Evolutionary conservation across 1,140 invertebrate genomes (phyloP), one percentile per base, ranked within the genome.

Genomic region (Daktulosphaira vitifoliae): DNA sequence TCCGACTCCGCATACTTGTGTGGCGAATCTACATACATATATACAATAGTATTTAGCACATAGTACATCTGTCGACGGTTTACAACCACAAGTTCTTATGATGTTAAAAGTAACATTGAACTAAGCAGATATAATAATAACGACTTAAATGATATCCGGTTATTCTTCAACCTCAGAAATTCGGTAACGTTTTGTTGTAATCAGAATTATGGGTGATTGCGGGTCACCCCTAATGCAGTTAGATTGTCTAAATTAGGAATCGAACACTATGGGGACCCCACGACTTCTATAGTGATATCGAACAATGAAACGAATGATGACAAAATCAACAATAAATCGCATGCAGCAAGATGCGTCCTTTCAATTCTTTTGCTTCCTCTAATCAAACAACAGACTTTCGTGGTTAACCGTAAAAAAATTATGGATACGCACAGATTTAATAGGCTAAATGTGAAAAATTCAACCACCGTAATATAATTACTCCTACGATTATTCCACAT

Each of bases 1-100:
- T 93, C 88, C 71, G 88, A 86, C 77, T 92, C 89, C 71, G 89
- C 85, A 80, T 92, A 95, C 70, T 86, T 84, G 72, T 87, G 84
- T 46, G 86, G 86, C 68, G 88, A 90, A 80, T 89, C 89, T 91
- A 73, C 6, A 48, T 18, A n/a, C n/a, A n/a, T n/a, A n/a, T n/a
- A n/a, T n/a, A n/a, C n/a, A 16, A 48, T 48, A n/a, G 15, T n/a
- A 48, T 48, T 16, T 16, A 48, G 20, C n/a, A 48, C 44, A n/a
- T 9, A 9, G 38, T 39, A 39, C 38, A 8, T 39, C 38, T 39
- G 38, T n/a, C n/a, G 38, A n/a, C 8, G 8, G 38, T n/a, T 8
- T n/a, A 8, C 38, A 39, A 9, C 38, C n/a, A 39, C 8, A 9
- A 39, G 38, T 39, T 8, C n/a, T n/a, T n/a, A n/a, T n/a, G n/a